These are phyloP conservation scores for Bradypodion ventrale DNA, from an alignment of 2,797 vertebrate genomes.

Conservation along the genomic window DNA sequence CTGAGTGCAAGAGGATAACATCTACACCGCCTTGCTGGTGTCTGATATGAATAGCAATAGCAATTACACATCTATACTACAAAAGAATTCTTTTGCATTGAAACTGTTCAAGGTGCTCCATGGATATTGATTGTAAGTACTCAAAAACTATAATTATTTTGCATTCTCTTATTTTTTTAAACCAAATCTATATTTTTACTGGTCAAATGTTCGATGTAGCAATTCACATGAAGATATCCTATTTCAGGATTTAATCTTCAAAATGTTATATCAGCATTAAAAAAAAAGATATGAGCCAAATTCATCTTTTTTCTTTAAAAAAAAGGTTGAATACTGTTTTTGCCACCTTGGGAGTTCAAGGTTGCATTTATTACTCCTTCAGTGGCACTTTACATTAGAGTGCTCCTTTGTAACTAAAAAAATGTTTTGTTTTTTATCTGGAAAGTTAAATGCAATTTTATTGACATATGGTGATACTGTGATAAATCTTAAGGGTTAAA, in stretches of 20 bases:
- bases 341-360: not conserved
- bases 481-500: constrained; percentile 83
- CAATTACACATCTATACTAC: too few relatives aligned
- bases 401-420: constrained; percentile 60
- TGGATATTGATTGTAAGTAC: not conserved
- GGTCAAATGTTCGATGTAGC: not conserved
- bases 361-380: constrained; percentile 54
- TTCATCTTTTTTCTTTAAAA: constrained; percentile 3
- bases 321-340: not conserved
- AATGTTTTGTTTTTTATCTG: constrained; percentile 64
- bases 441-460: constrained; percentile 82
- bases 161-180: not conserved
- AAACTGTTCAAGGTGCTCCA: not conserved
- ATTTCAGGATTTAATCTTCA: not conserved
- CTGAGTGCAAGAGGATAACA: not conserved
- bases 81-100: not conserved
- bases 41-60: not conserved
- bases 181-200: not conserved
- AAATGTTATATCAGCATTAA: not conserved
- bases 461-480: constrained; percentile 85
- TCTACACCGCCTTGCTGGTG: not conserved
- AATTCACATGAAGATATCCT: not conserved
- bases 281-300: not conserved
- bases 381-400: constrained; percentile 68
- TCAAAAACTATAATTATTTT: not conserved